Evolutionary conservation across 2,113 vertebrate species (phyloP), one percentile per base, ranked within the genome.

Genomic region (Zosterops hypoxanthus): DNA sequence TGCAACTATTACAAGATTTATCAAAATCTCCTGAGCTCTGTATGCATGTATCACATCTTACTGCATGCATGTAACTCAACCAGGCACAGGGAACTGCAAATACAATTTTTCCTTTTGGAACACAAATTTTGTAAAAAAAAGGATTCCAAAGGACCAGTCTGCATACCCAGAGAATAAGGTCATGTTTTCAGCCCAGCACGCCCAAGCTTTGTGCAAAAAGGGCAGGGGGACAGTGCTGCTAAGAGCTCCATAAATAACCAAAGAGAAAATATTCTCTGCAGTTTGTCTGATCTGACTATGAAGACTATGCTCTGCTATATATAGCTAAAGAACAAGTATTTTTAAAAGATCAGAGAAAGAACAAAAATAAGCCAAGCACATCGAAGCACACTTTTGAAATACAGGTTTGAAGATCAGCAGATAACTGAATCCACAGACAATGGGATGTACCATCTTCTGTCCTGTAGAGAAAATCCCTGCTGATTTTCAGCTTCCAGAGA

Each of bases 241-340:
- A 79, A 68, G n/a, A 79, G 36, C 22, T 47, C 25, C 66, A 69
- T 70, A 88, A 93, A 91, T 70, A 95, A 94, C 31, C 17, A 47
- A 75, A 47, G 41, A 61, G 49, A 11, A 65, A 86, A 56, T 3
- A 56, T 87, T 88, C 72, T 71, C 63, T 2, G 2, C 73, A 69
- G 46, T 78, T 47, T 70, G 41, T 57, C 76, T 94, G 81, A 86
- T 82, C 65, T 78, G 50, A 81, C 59, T 76, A 34, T 59, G 53
- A 89, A 90, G 52, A 69, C 49, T 85, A 64, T 55, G 13, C 12
- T 91, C 92, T 82, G 56, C 41, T 96, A 91, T 95, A 95, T 95
- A 96, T 60, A 97, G 61, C 39, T 84, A 70, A 70, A 77, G 69
- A 91, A 70, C 6, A 6, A 86, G 33, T 70, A 52, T 89, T 95